Evolutionary conservation across 37 sponge, comb jelly and placozoan species (phyloP).

Genomic region (Haliclona indistincta): DNA sequence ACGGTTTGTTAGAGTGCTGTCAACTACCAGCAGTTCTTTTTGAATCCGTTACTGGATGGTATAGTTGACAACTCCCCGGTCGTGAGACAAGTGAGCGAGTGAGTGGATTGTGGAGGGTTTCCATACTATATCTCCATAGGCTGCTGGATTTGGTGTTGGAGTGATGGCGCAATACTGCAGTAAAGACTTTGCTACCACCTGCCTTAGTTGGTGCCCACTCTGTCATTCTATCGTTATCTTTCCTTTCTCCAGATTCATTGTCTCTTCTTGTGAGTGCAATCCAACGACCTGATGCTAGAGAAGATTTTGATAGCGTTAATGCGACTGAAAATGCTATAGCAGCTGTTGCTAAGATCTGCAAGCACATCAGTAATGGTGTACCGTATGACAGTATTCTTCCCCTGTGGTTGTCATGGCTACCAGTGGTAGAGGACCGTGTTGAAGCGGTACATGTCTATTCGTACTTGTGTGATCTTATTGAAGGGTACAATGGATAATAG

Average conservation of each 20-base stretch:
- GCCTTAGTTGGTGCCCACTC: slow-evolving; percentile 60
- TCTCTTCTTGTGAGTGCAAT: slow-evolving; percentile 73
- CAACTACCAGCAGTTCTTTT: slow-evolving; percentile 89
- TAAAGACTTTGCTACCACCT: slow-evolving; percentile 72
- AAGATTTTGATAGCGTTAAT: slow-evolving; percentile 51
- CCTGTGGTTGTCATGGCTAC: slow-evolving; percentile 93
- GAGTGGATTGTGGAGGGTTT: neutral
- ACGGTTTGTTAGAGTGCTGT: slow-evolving; percentile 67
- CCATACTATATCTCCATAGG: slow-evolving; percentile 30
- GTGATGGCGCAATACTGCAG: slow-evolving; percentile 82
- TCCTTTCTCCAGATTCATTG: slow-evolving; percentile 64
- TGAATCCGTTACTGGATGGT: slow-evolving; percentile 82
- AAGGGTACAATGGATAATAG: slow-evolving; percentile 51
- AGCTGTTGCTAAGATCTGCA: slow-evolving; percentile 97
- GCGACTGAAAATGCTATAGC: slow-evolving; percentile 98
- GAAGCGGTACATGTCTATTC: slow-evolving; percentile 91
- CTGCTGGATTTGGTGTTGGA: slow-evolving; percentile 93
- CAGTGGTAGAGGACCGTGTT: slow-evolving; percentile 93
- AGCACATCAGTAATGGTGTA: slow-evolving; percentile 67
- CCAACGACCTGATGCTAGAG: slow-evolving; percentile 41
- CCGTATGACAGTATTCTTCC: slow-evolving; percentile 86
- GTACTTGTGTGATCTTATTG: slow-evolving; percentile 94
- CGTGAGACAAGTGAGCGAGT: slow-evolving; percentile 71
- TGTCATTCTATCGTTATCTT: neutral
- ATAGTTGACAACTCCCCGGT: slow-evolving; percentile 76